phyloP scores from a whole-genome alignment of 2,113 vertebrate species.

The Oryzias woworae region DNA sequence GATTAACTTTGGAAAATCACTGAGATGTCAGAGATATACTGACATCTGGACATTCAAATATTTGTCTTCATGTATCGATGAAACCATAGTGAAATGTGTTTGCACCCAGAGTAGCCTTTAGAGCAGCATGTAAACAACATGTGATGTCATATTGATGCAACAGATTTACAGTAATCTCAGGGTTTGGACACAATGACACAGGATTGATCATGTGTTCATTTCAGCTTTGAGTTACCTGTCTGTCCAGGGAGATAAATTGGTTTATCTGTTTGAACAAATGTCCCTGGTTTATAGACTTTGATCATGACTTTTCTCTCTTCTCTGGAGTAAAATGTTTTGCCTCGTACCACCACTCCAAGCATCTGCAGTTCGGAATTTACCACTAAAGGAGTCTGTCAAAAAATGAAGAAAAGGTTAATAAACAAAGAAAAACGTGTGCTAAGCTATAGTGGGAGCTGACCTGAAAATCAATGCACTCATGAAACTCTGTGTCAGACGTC shows the following conservation, averaged over 20 bases:
- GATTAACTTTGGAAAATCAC: too few species aligned
- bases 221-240: conserved; percentile 49
- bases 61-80: too few species aligned
- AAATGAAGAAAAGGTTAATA: too few species aligned
- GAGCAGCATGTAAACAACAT: too few species aligned
- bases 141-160: too few species aligned
- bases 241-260: conserved; percentile 76
- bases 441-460: conserved; percentile 23
- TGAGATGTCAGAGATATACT: too few species aligned
- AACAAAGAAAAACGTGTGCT: neutral
- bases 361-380: conserved; percentile 14
- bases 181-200: too few species aligned
- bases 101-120: too few species aligned
- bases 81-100: too few species aligned
- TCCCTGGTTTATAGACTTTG: conserved; percentile 24
- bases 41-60: too few species aligned
- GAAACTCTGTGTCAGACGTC: conserved; percentile 35
- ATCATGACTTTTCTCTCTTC: conserved; percentile 63
- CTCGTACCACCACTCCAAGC: conserved; percentile 60
- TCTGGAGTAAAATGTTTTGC: conserved; percentile 50
- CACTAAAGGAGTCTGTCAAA: conserved; percentile 53
- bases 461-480: conserved; percentile 53
- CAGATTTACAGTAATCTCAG: too few species aligned
- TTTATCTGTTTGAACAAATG: conserved; percentile 74
- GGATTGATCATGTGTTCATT: too few species aligned